A percentile compares a stretch with the other conserved stretches of the same genome.
Evolutionary conservation across 2,888 invertebrate species (phyloP).

Genomic region (Callyntrura guangdongensis): DNA sequence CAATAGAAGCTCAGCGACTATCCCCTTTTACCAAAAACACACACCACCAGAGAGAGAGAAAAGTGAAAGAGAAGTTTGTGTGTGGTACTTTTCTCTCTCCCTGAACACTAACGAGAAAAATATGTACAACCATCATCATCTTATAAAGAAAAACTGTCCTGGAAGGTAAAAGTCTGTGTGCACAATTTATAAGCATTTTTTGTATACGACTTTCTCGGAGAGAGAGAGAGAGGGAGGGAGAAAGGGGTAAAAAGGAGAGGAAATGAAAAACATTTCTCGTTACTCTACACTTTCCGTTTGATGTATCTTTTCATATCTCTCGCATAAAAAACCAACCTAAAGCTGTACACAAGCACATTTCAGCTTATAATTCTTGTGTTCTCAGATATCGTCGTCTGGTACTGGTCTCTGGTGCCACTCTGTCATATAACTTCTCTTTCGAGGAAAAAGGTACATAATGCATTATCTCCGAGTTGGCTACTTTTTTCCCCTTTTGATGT

Average conservation of each 20-base stretch:
- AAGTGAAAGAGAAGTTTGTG: too few species aligned
- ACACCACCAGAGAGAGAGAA: not conserved
- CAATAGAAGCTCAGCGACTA: too few species aligned
- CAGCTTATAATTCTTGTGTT: not conserved
- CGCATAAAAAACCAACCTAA: not conserved
- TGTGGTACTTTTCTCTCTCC: too few species aligned
- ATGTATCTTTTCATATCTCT: not conserved
- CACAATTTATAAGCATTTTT: too few species aligned
- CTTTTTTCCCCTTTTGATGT: too few species aligned
- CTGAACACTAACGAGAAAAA: not conserved
- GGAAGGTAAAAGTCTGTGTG: not conserved
- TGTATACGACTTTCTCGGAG: not conserved
- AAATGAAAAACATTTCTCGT: slow-evolving; percentile 40
- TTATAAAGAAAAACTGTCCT: not conserved
- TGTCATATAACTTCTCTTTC: not conserved
- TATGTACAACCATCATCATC: not conserved
- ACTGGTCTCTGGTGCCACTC: not conserved
- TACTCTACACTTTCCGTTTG: not conserved
- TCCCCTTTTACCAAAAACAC: too few species aligned
- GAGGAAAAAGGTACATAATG: not conserved
- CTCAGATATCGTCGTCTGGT: not conserved
- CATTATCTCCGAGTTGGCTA: not conserved
- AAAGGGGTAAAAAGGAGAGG: too few species aligned
- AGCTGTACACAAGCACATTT: too few species aligned
- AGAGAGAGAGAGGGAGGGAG: too few species aligned